Evolutionary conservation across 2,797 vertebrate species (phyloP).

Genomic region (Arnoldichthys spilopterus): DNA sequence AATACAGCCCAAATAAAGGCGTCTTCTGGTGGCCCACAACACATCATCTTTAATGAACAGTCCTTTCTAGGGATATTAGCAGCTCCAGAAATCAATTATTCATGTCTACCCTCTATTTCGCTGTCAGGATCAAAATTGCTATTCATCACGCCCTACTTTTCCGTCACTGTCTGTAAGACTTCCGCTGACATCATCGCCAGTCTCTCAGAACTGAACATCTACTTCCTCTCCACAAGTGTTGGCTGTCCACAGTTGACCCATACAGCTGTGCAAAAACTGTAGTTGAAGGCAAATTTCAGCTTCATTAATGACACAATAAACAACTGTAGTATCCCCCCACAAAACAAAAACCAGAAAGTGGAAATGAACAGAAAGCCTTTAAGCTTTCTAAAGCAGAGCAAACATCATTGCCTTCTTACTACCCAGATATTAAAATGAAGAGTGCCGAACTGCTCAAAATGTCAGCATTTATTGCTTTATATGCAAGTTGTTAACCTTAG

Average conservation of each 20-base stretch:
- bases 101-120: constrained; percentile 38
- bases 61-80: constrained; percentile 52
- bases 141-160: constrained; percentile 36
- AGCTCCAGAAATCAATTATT: constrained; percentile 54
- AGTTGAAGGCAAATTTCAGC: not conserved
- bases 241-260: not conserved
- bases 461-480: constrained; percentile 46
- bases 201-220: not conserved
- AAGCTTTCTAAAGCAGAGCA: not conserved
- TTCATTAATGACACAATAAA: constrained; percentile 2
- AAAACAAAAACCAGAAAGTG: not conserved
- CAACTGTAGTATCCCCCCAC: not conserved
- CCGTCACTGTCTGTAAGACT: constrained; percentile 35
- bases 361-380: not conserved
- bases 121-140: constrained; percentile 18
- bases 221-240: not conserved
- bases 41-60: constrained; percentile 56
- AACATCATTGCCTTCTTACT: constrained; percentile 8
- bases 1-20: constrained; percentile 51
- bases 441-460: constrained; percentile 31
- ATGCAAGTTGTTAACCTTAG: constrained; percentile 44
- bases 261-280: not conserved
- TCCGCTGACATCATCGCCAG: constrained; percentile 13
- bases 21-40: constrained; percentile 51
- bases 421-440: constrained; percentile 24